phyloP scores from a whole-genome alignment of 2,888 invertebrate genomes.

The Drosophila falleni region DNA sequence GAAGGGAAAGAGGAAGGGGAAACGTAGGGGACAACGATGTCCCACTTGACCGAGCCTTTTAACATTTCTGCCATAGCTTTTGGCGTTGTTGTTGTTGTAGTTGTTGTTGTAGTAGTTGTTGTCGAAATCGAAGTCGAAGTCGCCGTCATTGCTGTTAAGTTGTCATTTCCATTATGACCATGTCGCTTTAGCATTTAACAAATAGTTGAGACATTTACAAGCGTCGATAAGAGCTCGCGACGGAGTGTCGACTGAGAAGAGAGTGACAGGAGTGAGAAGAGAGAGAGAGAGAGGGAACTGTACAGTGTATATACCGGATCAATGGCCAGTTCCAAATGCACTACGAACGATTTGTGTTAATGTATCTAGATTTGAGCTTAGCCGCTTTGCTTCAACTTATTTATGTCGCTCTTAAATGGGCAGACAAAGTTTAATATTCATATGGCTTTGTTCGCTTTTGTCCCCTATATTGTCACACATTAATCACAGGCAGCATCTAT shows the following conservation, averaged over 20 bases:
- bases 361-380: conserved; percentile 58
- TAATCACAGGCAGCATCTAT: conserved; percentile 67
- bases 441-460: conserved; percentile 42
- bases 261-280: not conserved
- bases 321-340: conserved; percentile 41
- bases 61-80: conserved; percentile 60
- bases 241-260: not conserved
- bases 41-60: conserved; percentile 73
- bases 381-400: conserved; percentile 55
- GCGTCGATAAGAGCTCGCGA: conserved; percentile 70
- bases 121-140: conserved; percentile 2
- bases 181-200: conserved; percentile 84
- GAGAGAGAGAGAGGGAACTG: not conserved
- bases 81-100: conserved; percentile 25
- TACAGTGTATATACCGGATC: not conserved
- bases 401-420: conserved; percentile 73
- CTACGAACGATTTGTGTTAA: conserved; percentile 71
- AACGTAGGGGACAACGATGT: conserved; percentile 8
- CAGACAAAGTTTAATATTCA: conserved; percentile 71
- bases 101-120: conserved; percentile 11
- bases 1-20: not conserved
- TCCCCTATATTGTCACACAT: conserved; percentile 57
- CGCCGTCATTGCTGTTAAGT: conserved; percentile 72
- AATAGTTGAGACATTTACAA: conserved; percentile 85
- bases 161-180: conserved; percentile 84